A percentile compares a stretch with the other conserved stretches of the same genome.
These are phyloP conservation scores for Drosophila orena DNA, from an alignment of 1,140 invertebrate genomes.

Conservation along the genomic window DNA sequence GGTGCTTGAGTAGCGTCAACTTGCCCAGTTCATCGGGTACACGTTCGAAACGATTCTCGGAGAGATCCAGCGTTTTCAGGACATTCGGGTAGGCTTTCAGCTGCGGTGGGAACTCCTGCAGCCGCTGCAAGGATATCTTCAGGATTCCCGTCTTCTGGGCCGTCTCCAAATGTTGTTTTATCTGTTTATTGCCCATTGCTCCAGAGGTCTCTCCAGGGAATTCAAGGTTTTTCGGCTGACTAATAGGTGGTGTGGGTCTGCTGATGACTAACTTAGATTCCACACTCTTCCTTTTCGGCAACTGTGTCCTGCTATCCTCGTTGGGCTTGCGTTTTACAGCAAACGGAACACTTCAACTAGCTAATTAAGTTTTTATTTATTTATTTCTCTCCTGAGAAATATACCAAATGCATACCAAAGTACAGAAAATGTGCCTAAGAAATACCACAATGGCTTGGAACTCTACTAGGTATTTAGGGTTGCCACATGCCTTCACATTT, in stretches of 20 bases:
- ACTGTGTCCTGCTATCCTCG: background rate
- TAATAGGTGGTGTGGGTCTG: background rate
- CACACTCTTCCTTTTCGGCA: background rate
- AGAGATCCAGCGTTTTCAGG: conserved; percentile 93
- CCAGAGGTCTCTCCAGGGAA: background rate
- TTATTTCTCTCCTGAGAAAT: background rate
- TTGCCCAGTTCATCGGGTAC: conserved; percentile 92
- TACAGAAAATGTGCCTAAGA: no score
- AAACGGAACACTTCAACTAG: conserved; percentile 2
- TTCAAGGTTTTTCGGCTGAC: background rate
- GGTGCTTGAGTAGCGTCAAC: conserved; percentile 93
- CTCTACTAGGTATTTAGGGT: no score
- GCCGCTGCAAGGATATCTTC: conserved; percentile 92
- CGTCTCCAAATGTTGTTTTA: conserved; percentile 96
- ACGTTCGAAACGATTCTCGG: conserved; percentile 93
- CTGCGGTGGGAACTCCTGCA: conserved; percentile 89
- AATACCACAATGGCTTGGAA: no score
- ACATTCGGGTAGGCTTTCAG: conserved; percentile 88
- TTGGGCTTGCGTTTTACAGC: background rate
- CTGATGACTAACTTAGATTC: conserved; percentile 1
- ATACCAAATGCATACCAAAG: no score
- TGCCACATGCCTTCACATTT: no score
- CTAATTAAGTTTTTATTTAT: background rate
- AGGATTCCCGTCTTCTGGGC: conserved; percentile 97
- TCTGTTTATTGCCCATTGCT: conserved; percentile 92